phyloP scores from a whole-genome alignment of 2,888 invertebrate genomes.

The Meganola albula region DNA sequence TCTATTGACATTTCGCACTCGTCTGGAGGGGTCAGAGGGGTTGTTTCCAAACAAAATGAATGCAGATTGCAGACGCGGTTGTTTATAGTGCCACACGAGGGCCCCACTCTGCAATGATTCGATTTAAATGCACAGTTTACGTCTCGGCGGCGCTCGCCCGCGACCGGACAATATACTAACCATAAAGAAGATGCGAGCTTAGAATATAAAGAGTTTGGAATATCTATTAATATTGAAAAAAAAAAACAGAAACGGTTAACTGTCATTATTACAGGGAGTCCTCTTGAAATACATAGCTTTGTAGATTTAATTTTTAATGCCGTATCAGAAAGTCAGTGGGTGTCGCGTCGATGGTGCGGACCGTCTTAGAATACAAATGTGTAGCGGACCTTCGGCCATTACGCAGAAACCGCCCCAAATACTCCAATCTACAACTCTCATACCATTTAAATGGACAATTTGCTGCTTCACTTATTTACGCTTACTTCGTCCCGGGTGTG shows the following conservation, averaged over 20 bases:
- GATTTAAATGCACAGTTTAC: slow-evolving; percentile 20
- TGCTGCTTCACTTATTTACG: slow-evolving; percentile 44
- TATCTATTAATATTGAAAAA: too few species aligned
- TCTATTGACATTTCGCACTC: not conserved
- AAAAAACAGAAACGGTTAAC: too few species aligned
- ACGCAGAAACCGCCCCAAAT: slow-evolving; percentile 30
- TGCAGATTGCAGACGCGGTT: slow-evolving; percentile 9
- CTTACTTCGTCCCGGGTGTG: slow-evolving; percentile 20
- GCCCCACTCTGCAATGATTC: slow-evolving; percentile 12
- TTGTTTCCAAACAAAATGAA: slow-evolving; percentile 15
- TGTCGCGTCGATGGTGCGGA: slow-evolving; percentile 13
- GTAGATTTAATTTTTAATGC: too few species aligned
- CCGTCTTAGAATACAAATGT: slow-evolving; percentile 31
- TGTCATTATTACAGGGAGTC: too few species aligned
- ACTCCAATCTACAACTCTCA: slow-evolving; percentile 34
- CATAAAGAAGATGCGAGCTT: too few species aligned
- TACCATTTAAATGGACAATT: slow-evolving; percentile 50
- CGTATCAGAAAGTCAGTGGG: not conserved
- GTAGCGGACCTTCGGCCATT: slow-evolving; percentile 26
- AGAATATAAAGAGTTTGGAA: too few species aligned
- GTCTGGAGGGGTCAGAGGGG: not conserved
- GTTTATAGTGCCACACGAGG: slow-evolving; percentile 4
- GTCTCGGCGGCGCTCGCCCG: not conserved
- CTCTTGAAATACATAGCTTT: too few species aligned
- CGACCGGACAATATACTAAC: too few species aligned